phyloP scores from a whole-genome alignment of 2,888 invertebrate species.

The Lamproptera curius region DNA sequence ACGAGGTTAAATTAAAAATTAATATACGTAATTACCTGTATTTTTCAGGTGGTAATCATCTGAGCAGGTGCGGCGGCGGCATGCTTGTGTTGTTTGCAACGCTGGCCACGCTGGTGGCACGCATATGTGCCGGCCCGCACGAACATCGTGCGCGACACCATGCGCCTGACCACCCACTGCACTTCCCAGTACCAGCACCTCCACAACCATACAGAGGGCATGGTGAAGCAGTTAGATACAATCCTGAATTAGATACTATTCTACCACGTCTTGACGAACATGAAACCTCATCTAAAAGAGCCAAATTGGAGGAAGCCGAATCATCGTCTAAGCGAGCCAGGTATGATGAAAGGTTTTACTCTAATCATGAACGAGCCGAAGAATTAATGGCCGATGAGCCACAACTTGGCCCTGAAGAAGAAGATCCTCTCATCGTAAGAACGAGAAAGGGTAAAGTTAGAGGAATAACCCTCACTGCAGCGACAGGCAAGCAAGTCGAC shows the following conservation, averaged over 20 bases:
- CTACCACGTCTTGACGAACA: constrained; percentile 65
- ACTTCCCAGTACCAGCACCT: constrained; percentile 57
- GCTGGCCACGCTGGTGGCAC: constrained; percentile 70
- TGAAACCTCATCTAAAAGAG: constrained; percentile 63
- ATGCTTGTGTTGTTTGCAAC: constrained; percentile 73
- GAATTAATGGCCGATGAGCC: constrained; percentile 66
- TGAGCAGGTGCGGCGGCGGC: constrained; percentile 63
- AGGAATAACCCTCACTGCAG: constrained; percentile 86
- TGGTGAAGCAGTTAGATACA: constrained; percentile 76
- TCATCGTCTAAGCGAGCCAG: constrained; percentile 60
- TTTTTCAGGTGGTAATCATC: constrained; percentile 67
- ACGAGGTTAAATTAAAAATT: too few relatives aligned
- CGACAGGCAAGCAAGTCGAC: constrained; percentile 88
- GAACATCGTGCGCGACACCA: constrained; percentile 74
- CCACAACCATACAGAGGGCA: constrained; percentile 74
- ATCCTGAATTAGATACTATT: constrained; percentile 74
- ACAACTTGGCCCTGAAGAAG: constrained; percentile 68
- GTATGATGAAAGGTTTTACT: constrained; percentile 62
- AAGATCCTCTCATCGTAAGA: constrained; percentile 85
- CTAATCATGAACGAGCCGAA: constrained; percentile 60
- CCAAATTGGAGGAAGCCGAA: constrained; percentile 54
- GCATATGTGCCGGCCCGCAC: constrained; percentile 66
- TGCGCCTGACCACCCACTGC: constrained; percentile 62
- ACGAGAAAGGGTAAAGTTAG: constrained; percentile 88
- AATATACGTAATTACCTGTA: too few relatives aligned